Conservation (phyloP, 2,113 vertebrate species). For the Misgurnus anguillicaudatus region DNA sequence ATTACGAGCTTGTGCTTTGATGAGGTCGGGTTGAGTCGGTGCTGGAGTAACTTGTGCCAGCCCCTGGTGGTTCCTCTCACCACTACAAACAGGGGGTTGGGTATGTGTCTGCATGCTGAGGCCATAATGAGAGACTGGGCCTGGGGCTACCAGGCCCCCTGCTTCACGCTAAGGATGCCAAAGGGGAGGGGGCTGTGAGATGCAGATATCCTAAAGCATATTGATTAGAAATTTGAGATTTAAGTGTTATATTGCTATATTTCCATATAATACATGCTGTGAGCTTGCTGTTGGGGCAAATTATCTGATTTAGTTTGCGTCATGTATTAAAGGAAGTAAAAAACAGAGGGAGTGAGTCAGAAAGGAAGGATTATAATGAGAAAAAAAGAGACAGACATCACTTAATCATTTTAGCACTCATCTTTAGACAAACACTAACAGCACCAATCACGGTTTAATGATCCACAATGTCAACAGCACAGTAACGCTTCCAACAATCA, state of each 20-base stretch:
- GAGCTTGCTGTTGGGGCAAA: background rate
- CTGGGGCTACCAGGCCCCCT: conserved; percentile 25
- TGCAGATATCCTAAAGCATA: conserved; percentile 5
- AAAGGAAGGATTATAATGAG: background rate
- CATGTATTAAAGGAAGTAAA: background rate
- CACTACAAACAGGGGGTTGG: conserved; percentile 51
- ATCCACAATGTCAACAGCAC: conserved; percentile 66
- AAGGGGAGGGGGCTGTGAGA: background rate
- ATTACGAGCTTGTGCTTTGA: conserved; percentile 98
- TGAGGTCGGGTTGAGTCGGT: conserved; percentile 96
- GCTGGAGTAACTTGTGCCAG: conserved; percentile 88
- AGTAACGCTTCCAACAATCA: conserved; percentile 67
- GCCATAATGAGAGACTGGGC: conserved; percentile 48
- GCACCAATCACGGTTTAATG: conserved; percentile 71
- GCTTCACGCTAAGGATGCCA: conserved; percentile 7
- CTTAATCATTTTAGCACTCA: conserved; percentile 63
- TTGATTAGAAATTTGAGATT: background rate
- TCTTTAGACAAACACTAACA: conserved; percentile 69
- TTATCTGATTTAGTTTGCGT: background rate
- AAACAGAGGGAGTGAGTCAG: background rate
- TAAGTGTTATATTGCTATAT: background rate
- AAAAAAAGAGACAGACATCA: conserved; percentile 31
- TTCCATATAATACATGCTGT: background rate
- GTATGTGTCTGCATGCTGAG: conserved; percentile 5
- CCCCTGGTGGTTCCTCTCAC: conserved; percentile 75